Evolutionary conservation across 2,797 vertebrate genomes (phyloP).

Genomic region (Danio jaintianensis): DNA sequence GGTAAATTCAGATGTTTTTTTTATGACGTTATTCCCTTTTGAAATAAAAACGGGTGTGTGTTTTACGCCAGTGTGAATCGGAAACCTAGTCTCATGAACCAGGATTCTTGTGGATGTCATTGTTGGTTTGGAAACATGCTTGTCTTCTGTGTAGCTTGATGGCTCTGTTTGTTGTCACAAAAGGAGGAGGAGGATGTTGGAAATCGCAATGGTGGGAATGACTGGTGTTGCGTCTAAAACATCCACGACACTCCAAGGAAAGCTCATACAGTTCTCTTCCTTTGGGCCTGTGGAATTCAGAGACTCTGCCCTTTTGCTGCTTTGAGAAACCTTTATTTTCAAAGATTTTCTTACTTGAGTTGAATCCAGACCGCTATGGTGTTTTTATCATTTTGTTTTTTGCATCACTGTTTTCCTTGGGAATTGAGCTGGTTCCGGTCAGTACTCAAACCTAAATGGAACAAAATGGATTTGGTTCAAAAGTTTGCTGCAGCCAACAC

Average conservation of each 20-base stretch:
- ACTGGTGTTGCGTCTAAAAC: conserved; percentile 14
- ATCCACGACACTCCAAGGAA: conserved; percentile 30
- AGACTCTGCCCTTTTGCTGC: conserved; percentile 50
- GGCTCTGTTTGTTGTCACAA: conserved; percentile 32
- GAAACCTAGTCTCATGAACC: conserved; percentile 25
- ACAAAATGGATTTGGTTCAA: conserved; percentile 5
- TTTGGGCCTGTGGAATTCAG: conserved; percentile 40
- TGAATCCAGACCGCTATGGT: conserved; percentile 46
- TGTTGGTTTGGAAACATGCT: conserved; percentile 49
- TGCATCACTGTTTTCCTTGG: conserved; percentile 1
- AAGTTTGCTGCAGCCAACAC: conserved; percentile 17
- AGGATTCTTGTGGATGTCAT: conserved; percentile 35
- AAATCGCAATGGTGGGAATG: conserved; percentile 25
- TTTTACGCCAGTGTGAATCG: conserved; percentile 23
- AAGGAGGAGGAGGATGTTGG: conserved; percentile 31
- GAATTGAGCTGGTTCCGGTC: conserved; percentile 24
- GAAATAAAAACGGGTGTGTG: conserved; percentile 37
- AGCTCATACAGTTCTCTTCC: conserved; percentile 45
- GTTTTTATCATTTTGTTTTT: neutral
- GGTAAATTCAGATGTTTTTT: conserved; percentile 22
- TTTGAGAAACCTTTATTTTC: conserved; percentile 54
- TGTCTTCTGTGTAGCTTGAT: conserved; percentile 48
- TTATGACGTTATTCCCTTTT: conserved; percentile 29
- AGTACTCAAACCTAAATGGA: neutral
- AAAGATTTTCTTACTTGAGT: conserved; percentile 49